phyloP scores from a whole-genome alignment of 2,113 vertebrate genomes.

The Raja brachyura region DNA sequence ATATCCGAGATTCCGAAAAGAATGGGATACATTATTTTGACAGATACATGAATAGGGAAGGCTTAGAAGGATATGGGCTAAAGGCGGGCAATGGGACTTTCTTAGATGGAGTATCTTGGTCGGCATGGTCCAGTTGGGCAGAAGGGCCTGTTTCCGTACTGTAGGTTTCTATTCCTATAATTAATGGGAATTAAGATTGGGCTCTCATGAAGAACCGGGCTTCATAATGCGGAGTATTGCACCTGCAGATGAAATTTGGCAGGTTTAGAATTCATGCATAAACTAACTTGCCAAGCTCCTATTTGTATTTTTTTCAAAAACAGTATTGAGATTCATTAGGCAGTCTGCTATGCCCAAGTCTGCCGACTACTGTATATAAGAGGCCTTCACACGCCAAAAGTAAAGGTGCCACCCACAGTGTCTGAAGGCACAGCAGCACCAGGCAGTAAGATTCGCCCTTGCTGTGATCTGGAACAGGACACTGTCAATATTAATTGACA shows the following conservation, averaged over 20 bases:
- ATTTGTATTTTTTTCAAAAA: neutral
- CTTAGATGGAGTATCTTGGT: no score
- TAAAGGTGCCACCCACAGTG: neutral
- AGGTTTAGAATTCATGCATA: neutral
- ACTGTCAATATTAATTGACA: slow-evolving; percentile 1
- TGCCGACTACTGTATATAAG: neutral
- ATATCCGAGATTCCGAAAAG: neutral
- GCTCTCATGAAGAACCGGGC: neutral
- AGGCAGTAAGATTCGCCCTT: neutral
- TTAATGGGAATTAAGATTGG: neutral
- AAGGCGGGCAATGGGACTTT: no score
- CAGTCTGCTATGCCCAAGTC: neutral
- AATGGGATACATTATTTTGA: no score
- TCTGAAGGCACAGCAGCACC: neutral
- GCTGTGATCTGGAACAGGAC: neutral
- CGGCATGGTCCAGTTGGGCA: no score
- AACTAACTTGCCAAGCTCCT: neutral
- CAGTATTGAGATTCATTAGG: neutral
- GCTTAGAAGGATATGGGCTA: no score
- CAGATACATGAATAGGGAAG: no score
- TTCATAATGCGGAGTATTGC: neutral
- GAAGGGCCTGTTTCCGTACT: no score
- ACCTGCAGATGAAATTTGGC: neutral
- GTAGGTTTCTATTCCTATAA: neutral
- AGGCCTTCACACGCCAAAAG: neutral